A percentile compares a stretch with the other conserved stretches of the same genome.
Evolutionary conservation across 1,140 invertebrate genomes (phyloP).

Genomic region (Andricus grossulariae): DNA sequence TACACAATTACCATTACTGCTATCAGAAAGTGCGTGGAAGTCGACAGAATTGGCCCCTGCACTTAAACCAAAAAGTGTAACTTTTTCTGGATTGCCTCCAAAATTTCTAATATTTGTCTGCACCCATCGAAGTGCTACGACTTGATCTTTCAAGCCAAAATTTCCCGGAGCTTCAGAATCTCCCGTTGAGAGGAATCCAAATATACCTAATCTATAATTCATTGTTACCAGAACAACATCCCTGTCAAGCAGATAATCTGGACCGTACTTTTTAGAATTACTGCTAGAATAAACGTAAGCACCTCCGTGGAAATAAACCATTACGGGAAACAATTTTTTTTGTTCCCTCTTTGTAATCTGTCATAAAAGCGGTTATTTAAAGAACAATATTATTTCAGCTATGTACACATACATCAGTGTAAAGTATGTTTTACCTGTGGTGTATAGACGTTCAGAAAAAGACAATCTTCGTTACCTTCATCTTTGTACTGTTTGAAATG

Average conservation of each 20-base stretch:
- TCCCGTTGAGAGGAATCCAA: constrained; percentile 37
- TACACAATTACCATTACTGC: background rate
- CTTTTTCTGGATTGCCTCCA: constrained; percentile 41
- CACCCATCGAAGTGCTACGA: constrained; percentile 37
- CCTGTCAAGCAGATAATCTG: background rate
- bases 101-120: constrained; percentile 38
- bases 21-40: background rate
- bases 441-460: too few relatives aligned
- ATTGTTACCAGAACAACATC: background rate
- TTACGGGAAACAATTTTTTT: background rate
- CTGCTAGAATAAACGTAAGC: background rate
- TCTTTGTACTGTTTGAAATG: too few relatives aligned
- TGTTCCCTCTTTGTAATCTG: too few relatives aligned
- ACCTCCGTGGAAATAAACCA: background rate
- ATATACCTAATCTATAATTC: background rate
- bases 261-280: background rate
- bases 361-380: too few relatives aligned
- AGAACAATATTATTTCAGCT: too few relatives aligned
- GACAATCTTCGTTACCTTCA: too few relatives aligned
- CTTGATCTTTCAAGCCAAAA: constrained; percentile 42
- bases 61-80: constrained; percentile 41
- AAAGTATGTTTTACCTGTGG: too few relatives aligned
- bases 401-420: too few relatives aligned
- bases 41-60: constrained; percentile 7
- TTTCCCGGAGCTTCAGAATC: constrained; percentile 39